Conservation (phyloP, 2,888 invertebrate genomes). For the Parasteatoda lunata region DNA sequence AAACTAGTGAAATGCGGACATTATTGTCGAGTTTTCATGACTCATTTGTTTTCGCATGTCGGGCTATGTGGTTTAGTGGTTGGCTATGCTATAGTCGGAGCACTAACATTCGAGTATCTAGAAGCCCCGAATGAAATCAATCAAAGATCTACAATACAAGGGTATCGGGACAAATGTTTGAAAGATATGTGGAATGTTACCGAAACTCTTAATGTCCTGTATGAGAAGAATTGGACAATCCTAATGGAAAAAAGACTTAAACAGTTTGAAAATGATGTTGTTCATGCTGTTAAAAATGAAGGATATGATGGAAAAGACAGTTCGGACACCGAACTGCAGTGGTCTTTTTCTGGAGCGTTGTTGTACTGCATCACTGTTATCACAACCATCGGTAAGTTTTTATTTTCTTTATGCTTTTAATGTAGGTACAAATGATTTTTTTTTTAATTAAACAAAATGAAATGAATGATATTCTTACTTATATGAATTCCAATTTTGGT, state of each 20-base stretch:
- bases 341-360: slow-evolving; percentile 89
- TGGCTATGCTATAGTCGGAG: slow-evolving; percentile 75
- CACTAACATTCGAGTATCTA: slow-evolving; percentile 72
- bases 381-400: slow-evolving; percentile 88
- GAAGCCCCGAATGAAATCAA: slow-evolving; percentile 72
- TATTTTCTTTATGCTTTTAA: no score
- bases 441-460: no score
- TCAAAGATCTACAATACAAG: slow-evolving; percentile 58
- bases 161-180: slow-evolving; percentile 59
- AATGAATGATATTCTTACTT: no score
- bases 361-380: slow-evolving; percentile 90
- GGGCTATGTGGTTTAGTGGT: slow-evolving; percentile 76
- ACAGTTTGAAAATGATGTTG: slow-evolving; percentile 86
- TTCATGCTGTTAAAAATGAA: slow-evolving; percentile 81
- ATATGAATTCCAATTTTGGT: no score
- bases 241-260: slow-evolving; percentile 85
- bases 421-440: no score
- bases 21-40: slow-evolving; percentile 71
- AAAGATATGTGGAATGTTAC: slow-evolving; percentile 86
- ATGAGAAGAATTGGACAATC: slow-evolving; percentile 88
- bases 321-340: slow-evolving; percentile 77
- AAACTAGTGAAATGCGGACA: slow-evolving; percentile 54
- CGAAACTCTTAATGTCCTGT: slow-evolving; percentile 86
- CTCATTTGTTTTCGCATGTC: slow-evolving; percentile 75
- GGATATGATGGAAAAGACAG: slow-evolving; percentile 73